Evolutionary conservation across 2,113 vertebrate species (phyloP), one percentile per base, ranked within the genome.

Genomic region (Tenebrosternarchus preto): DNA sequence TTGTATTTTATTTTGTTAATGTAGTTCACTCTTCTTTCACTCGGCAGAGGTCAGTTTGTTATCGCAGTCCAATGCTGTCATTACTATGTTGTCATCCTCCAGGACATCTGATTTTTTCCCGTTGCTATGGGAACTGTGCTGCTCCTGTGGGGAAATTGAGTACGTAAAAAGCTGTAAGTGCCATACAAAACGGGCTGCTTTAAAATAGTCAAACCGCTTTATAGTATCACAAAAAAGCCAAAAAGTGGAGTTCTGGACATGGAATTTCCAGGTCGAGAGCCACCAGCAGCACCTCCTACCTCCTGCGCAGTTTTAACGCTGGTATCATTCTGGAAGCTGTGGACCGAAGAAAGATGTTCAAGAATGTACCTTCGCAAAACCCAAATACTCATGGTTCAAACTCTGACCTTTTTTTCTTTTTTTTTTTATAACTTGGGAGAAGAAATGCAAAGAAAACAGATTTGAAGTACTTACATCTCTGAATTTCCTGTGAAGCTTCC

Each of bases 401-500:
- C 43, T 50, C 0, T 43, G 0, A 8, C 6, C 39, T 50, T 50
- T 50, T 50, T 50, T 11, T 50, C 1, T 6, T 2, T 0, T 17
- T 71, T 46, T 36, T 50, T 11, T 46, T 50, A 15, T 50, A 15
- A 50, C 43, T 12, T 50, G 43, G 39, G 11, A 43, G 39, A 5
- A 8, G 1, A 50, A 50, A 50, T 50, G 12, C 43, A 50, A 11
- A 46, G 39, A 9, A 46, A 50, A 50, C 11, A 11, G 0, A n/a
- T n/a, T n/a, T n/a, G n/a, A 1, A 22, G 7, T 20, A 69, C 73
- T 60, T n/a, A 68, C 66, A 24, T 1, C 1, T 76, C 1, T 4
- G 2, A 0, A 33, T 22, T 39, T 19, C 63, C 31, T 1, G 78
- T 70, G 39, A 85, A 81, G 31, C 63, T 53, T 22, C 80, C 63